Evolutionary conservation across 2,888 invertebrate species (phyloP).

Genomic region (Thysanoteuthis rhombus): DNA sequence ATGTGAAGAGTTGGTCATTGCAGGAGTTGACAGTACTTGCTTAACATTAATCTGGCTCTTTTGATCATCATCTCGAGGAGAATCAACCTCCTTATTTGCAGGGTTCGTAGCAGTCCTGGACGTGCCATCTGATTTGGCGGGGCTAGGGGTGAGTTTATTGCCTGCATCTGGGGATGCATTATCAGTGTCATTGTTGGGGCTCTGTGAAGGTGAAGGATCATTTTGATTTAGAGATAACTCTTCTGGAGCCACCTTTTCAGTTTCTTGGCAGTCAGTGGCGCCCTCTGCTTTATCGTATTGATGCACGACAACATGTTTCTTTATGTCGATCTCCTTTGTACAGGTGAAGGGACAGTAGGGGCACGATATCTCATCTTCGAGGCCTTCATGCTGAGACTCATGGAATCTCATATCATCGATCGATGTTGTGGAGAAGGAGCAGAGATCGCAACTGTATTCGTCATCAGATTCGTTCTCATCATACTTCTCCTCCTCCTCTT

Average conservation of each 20-base stretch:
- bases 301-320: slow-evolving; percentile 54
- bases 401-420: slow-evolving; percentile 52
- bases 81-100: slow-evolving; percentile 36
- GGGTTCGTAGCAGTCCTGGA: background rate
- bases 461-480: slow-evolving; percentile 32
- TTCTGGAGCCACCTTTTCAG: background rate
- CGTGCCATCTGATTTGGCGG: background rate
- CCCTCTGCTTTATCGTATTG: slow-evolving; percentile 29
- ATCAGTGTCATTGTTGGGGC: slow-evolving; percentile 24
- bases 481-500: background rate
- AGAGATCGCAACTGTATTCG: slow-evolving; percentile 56
- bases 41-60: slow-evolving; percentile 33
- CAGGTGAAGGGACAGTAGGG: slow-evolving; percentile 60
- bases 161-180: background rate
- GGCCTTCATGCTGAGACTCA: slow-evolving; percentile 47
- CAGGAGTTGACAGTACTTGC: slow-evolving; percentile 33
- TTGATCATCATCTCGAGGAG: slow-evolving; percentile 40
- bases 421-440: slow-evolving; percentile 55
- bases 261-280: background rate
- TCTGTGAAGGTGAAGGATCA: background rate
- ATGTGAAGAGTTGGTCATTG: background rate
- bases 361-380: slow-evolving; percentile 45
- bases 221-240: background rate
- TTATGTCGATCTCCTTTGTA: slow-evolving; percentile 43
- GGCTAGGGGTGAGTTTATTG: background rate